phyloP scores from a whole-genome alignment of 2,888 invertebrate species.

The Stegana nigrithorax region DNA sequence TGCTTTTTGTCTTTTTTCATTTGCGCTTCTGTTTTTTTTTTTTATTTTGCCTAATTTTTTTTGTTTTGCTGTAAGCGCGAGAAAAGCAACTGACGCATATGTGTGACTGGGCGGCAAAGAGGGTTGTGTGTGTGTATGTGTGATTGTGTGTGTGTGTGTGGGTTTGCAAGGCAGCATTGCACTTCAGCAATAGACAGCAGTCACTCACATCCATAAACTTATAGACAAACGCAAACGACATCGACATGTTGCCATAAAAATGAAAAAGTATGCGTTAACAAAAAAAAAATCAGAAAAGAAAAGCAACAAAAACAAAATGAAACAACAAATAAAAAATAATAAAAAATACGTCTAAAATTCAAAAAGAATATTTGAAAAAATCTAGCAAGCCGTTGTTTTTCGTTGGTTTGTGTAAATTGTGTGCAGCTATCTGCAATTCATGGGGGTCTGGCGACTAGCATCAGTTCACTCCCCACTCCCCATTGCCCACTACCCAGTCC shows the following conservation, averaged over 20 bases:
- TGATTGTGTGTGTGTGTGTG: conserved; percentile 19
- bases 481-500: background rate
- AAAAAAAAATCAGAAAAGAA: no score
- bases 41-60: background rate
- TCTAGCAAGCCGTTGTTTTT: no score
- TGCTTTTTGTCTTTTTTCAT: no score
- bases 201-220: conserved; percentile 35
- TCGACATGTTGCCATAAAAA: conserved; percentile 17
- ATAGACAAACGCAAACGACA: conserved; percentile 42
- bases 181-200: conserved; percentile 2
- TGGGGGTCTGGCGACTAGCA: background rate
- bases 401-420: no score
- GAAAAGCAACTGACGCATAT: background rate
- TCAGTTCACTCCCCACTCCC: background rate
- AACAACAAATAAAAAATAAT: background rate
- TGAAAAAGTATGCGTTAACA: no score
- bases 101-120: conserved; percentile 14
- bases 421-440: no score
- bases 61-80: background rate
- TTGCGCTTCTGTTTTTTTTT: conserved; percentile 21
- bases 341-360: background rate
- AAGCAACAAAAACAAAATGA: conserved; percentile 26
- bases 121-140: conserved; percentile 1
- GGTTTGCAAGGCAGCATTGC: conserved; percentile 24
- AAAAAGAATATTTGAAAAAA: background rate